Conservation (phyloP, 2,888 invertebrate species). For the Mythimna impura region DNA sequence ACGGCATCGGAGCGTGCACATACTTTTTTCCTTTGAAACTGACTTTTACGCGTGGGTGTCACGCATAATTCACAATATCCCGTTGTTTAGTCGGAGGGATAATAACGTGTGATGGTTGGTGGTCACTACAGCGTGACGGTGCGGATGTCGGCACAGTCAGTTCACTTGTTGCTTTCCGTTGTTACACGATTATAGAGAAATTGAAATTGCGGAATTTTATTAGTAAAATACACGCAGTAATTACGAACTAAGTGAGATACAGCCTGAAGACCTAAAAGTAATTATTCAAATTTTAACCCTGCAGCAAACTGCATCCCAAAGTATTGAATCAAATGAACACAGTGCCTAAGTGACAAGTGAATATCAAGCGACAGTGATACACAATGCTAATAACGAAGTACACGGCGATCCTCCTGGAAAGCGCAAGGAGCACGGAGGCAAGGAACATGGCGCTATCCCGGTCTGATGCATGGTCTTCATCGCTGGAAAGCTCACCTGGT, state of each 20-base stretch:
- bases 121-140: constrained; percentile 79
- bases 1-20: not conserved
- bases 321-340: constrained; percentile 32
- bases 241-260: constrained; percentile 8
- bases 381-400: constrained; percentile 93
- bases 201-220: constrained; percentile 37
- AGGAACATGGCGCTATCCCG: constrained; percentile 77
- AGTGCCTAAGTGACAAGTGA: constrained; percentile 57
- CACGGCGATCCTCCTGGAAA: constrained; percentile 92
- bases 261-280: not conserved
- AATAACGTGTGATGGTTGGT: constrained; percentile 79
- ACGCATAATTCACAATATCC: constrained; percentile 87
- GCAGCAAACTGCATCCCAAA: constrained; percentile 32
- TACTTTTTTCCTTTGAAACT: constrained; percentile 55
- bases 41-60: constrained; percentile 78
- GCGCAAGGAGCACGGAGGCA: constrained; percentile 89
- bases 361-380: constrained; percentile 52
- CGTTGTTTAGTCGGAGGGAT: constrained; percentile 82
- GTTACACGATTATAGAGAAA: constrained; percentile 60
- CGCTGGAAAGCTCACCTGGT: constrained; percentile 77
- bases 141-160: constrained; percentile 71
- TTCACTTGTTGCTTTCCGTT: constrained; percentile 74
- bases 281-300: constrained; percentile 5
- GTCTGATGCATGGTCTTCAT: constrained; percentile 78
- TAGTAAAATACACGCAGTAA: constrained; percentile 1